Conservation (phyloP, 2,888 invertebrate species). For the Napeogenes inachia region DNA sequence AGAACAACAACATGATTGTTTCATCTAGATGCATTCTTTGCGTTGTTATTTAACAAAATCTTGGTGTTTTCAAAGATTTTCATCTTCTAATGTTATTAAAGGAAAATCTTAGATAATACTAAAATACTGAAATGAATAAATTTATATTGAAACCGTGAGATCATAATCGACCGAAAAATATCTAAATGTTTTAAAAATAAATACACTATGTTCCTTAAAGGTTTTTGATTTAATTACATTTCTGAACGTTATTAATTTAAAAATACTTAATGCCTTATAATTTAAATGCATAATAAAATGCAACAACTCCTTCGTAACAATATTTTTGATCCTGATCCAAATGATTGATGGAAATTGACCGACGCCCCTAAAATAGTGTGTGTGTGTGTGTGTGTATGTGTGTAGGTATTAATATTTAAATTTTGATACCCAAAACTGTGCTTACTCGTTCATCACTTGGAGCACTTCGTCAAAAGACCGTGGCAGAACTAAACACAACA, state of each 20-base stretch:
- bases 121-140: no score
- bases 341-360: slow-evolving; percentile 33
- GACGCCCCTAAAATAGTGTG: slow-evolving; percentile 32
- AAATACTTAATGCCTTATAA: slow-evolving; percentile 23
- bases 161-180: no score
- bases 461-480: slow-evolving; percentile 37
- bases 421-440: slow-evolving; percentile 37
- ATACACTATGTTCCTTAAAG: not conserved
- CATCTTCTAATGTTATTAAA: no score
- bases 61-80: no score
- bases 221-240: not conserved
- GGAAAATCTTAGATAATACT: no score
- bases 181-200: no score
- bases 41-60: no score
- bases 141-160: no score
- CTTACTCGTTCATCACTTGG: slow-evolving; percentile 34
- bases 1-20: no score
- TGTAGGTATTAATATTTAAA: slow-evolving; percentile 34
- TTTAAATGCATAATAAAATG: slow-evolving; percentile 24
- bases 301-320: slow-evolving; percentile 23
- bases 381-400: slow-evolving; percentile 16
- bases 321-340: slow-evolving; percentile 31
- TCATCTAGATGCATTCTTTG: no score
- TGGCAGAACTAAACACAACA: slow-evolving; percentile 35
- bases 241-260: slow-evolving; percentile 8